Evolutionary conservation across 2,888 invertebrate species (phyloP), one percentile per base, ranked within the genome.

Genomic region (Chromoteleia sp.): DNA sequence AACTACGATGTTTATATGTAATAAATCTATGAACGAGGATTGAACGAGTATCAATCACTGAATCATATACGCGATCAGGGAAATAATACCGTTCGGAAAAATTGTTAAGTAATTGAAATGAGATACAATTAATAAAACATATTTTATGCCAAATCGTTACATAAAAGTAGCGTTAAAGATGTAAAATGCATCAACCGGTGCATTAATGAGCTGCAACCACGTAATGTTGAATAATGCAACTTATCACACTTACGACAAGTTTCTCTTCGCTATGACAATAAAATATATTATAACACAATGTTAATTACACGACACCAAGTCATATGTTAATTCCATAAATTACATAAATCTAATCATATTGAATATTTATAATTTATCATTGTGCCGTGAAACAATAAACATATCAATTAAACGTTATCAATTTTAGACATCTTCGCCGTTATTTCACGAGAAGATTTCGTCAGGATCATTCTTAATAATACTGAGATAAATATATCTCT

Each of bases 161-260:
- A 68, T 76, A 76, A 76, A 76, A 54, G 68, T 58, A 61, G 59
- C 33, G 52, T 56, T 68, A 45, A 33, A 68, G 61, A 59, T 39
- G 41, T 67, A 61, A 76, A 75, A 68, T 68, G 59, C 67, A 52
- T 59, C 59, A 36, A 50, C 21, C 33, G 39, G 56, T 48, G 56
- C 70, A 70, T 77, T 70, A 77, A 77, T 70, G 48, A 68, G 63
- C 17, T 29, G 33, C 12, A 36, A 17, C 45, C 33, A 77, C 61
- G 63, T 77, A 70, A 63, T 30, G 61, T 39, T 70, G 61, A 77
- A 70, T 77, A 63, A 77, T 77, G 63, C 70, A 77, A 54, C 36
- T 61, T 68, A 61, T 68, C 68, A 41, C 68, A 56, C 56, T 54
- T 54, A 56, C 63, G 77, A 77, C 70, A 54, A 65, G 68, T 68